Conservation (phyloP, 2,113 vertebrate species). For the Gasterosteus aculeatus region DNA sequence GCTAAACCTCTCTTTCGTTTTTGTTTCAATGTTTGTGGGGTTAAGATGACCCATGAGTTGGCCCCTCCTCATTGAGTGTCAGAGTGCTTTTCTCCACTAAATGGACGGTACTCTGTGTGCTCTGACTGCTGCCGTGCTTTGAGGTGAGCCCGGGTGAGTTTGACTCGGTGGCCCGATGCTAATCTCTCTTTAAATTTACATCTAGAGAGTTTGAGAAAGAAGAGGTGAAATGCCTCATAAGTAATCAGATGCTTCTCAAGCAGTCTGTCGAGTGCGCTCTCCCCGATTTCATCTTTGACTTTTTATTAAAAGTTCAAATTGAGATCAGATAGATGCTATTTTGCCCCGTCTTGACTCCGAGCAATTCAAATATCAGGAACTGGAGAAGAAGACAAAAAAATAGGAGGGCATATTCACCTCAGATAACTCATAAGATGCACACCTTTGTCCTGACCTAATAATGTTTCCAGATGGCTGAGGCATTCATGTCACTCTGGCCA, state of each 20-base stretch:
- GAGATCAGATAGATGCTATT: constrained; percentile 68
- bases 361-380: constrained; percentile 68
- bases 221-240: constrained; percentile 33
- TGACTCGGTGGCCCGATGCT: not conserved
- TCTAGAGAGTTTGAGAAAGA: constrained; percentile 31
- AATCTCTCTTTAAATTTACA: constrained; percentile 32
- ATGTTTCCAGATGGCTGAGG: constrained; percentile 66
- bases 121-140: constrained; percentile 17
- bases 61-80: constrained; percentile 51
- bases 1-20: constrained; percentile 62
- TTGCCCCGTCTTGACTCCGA: constrained; percentile 46
- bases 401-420: constrained; percentile 54
- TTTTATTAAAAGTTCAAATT: constrained; percentile 78
- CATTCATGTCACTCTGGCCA: constrained; percentile 76
- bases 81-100: constrained; percentile 28
- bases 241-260: constrained; percentile 54
- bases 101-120: not conserved
- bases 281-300: constrained; percentile 63
- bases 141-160: constrained; percentile 3
- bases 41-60: constrained; percentile 64
- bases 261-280: constrained; percentile 44
- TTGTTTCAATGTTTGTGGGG: constrained; percentile 77
- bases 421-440: constrained; percentile 66
- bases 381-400: constrained; percentile 35
- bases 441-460: constrained; percentile 78